phyloP scores from a whole-genome alignment of 2,797 vertebrate genomes.

The Molossus alvarezi region DNA sequence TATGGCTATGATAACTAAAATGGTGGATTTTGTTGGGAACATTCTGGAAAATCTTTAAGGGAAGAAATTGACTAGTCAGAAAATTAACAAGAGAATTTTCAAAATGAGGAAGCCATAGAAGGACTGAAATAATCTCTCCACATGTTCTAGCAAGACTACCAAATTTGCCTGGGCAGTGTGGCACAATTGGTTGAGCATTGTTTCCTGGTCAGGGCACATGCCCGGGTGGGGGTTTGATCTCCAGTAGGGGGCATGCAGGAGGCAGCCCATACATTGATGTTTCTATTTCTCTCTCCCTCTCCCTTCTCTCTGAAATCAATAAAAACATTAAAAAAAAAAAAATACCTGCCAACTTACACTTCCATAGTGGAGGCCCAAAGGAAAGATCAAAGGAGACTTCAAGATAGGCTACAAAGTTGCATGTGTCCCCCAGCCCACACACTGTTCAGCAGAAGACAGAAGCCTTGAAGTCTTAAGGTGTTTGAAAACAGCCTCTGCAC shows the following conservation, averaged over 20 bases:
- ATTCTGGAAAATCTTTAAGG: not conserved
- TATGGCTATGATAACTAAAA: not conserved
- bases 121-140: not conserved
- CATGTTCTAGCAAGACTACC: not conserved
- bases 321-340: no score
- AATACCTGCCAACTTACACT: not conserved
- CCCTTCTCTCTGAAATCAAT: no score
- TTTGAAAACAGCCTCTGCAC: not conserved
- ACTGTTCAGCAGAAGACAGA: not conserved
- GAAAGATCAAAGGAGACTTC: not conserved
- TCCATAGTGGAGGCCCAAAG: not conserved
- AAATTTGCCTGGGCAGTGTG: not conserved
- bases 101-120: not conserved
- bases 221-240: no score
- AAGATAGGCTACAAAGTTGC: fast-evolving
- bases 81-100: not conserved
- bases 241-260: no score
- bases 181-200: no score
- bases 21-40: not conserved
- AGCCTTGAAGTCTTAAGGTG: fast-evolving
- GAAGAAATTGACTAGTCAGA: not conserved
- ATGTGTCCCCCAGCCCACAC: fast-evolving
- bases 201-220: no score
- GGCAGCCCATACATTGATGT: no score
- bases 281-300: no score